Percentiles rank a stretch among this genome's conserved stretches.
These are phyloP conservation scores for Altica lythri DNA, from an alignment of 2,888 invertebrate genomes.

Conservation along the genomic window DNA sequence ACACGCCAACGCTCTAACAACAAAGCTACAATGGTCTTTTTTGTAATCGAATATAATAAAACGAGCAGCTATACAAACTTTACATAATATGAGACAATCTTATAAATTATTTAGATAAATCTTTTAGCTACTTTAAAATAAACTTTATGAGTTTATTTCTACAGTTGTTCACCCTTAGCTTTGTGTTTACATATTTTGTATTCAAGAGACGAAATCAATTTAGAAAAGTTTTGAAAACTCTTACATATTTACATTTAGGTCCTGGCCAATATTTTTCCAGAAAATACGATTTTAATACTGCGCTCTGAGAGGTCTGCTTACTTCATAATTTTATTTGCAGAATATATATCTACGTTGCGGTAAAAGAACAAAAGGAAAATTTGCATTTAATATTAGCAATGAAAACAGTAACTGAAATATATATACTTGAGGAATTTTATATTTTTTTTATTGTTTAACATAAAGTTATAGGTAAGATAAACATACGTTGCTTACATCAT, in stretches of 20 bases:
- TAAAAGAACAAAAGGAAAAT: constrained; percentile 14
- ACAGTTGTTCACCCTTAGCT: constrained; percentile 15
- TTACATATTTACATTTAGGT: constrained; percentile 23
- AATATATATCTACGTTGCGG: constrained; percentile 3
- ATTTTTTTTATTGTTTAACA: too few species aligned
- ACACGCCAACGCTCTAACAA: too few species aligned
- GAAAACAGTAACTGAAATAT: too few species aligned
- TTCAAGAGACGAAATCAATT: constrained; percentile 24
- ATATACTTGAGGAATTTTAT: too few species aligned
- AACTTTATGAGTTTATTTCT: constrained; percentile 15
- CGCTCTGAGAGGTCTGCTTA: constrained; percentile 6
- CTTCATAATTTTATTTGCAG: constrained; percentile 17
- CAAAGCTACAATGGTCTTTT: too few species aligned
- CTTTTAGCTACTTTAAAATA: not conserved
- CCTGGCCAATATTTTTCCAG: constrained; percentile 19
- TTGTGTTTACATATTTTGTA: constrained; percentile 24
- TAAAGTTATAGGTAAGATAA: too few species aligned
- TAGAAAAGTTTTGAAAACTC: constrained; percentile 17
- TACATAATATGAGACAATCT: too few species aligned
- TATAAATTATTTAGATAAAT: too few species aligned
- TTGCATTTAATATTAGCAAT: constrained; percentile 14
- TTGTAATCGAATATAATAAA: too few species aligned
- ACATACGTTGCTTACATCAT: too few species aligned
- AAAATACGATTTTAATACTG: constrained; percentile 20
- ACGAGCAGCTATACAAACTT: too few species aligned